These are phyloP conservation scores for Morpho deidamia DNA, from an alignment of 2,888 invertebrate genomes.

Conservation along the genomic window DNA sequence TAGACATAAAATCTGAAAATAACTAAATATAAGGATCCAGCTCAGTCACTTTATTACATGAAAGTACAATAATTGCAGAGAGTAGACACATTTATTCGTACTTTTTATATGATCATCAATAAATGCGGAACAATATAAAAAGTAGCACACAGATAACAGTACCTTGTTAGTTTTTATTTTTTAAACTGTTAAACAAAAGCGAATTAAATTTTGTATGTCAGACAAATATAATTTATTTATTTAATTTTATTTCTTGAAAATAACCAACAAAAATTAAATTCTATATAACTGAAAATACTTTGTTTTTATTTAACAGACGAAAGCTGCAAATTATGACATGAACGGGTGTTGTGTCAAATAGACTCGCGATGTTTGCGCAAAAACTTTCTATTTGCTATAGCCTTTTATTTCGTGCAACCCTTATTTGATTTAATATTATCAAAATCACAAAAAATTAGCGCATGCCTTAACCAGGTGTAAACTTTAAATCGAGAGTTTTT, in stretches of 20 bases:
- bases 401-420: constrained; percentile 52
- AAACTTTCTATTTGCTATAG: constrained; percentile 43
- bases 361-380: constrained; percentile 34
- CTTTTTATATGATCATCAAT: constrained; percentile 5
- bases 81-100: constrained; percentile 6
- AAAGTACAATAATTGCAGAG: constrained; percentile 7
- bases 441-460: constrained; percentile 35
- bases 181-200: too few species aligned
- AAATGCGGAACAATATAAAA: neutral
- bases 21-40: too few species aligned
- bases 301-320: neutral
- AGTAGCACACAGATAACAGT: constrained; percentile 5
- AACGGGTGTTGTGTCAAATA: constrained; percentile 36
- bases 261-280: too few species aligned
- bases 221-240: too few species aligned
- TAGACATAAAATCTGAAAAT: too few species aligned
- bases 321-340: constrained; percentile 15
- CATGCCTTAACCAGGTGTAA: constrained; percentile 47
- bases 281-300: constrained; percentile 1
- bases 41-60: neutral
- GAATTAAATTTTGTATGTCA: too few species aligned
- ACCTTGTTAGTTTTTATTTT: too few species aligned
- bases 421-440: constrained; percentile 35
- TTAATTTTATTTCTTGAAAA: too few species aligned
- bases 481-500: neutral